Evolutionary conservation across 2,113 vertebrate genomes (phyloP), one percentile per base, ranked within the genome.

Genomic region (Baryphthengus martii): DNA sequence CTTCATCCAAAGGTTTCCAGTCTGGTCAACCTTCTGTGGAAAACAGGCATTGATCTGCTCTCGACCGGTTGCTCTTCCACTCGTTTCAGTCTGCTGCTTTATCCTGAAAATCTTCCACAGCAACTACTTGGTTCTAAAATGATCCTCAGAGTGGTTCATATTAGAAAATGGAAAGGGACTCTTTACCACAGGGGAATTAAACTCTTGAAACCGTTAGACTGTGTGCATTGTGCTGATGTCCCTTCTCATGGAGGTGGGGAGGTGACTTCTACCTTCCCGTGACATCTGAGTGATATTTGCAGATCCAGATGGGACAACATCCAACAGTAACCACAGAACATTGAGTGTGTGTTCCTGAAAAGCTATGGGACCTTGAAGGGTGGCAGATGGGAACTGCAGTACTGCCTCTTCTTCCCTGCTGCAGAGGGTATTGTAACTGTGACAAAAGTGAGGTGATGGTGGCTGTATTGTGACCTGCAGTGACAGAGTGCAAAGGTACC

Each of bases 41-140:
- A 87, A 84, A 56, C 0, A 1, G 31, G 44, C 28, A 65, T 42
- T 47, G 28, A 35, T 66, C 44, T 89, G 63, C 67, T 53, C 29
- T 65, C 39, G 33, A 33, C 29, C 56, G 25, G 37, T 40, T 88
- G 72, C 5, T 94, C 19, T 80, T 73, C 33, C 26, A 47, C 18
- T 56, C 37, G 35, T 45, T 26, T 83, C 21, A 10, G 13, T 71
- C 50, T 23, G 29, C 33, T 84, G 89, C 83, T 72, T 79, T 61
- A 66, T 77, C 49, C 65, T 87, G 68, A 72, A 78, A 53, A 37
- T 89, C 44, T 92, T 88, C 49, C 73, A 82, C 40, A 89, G 71
- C 49, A 88, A 28, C 59, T 88, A 3, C 39, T 59, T 74, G 29
- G 44, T 84, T 86, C 42, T 83, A 33, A 55, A 91, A 26, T 44